These are phyloP conservation scores for Mamestra brassicae DNA, from an alignment of 2,888 invertebrate genomes.

Conservation along the genomic window DNA sequence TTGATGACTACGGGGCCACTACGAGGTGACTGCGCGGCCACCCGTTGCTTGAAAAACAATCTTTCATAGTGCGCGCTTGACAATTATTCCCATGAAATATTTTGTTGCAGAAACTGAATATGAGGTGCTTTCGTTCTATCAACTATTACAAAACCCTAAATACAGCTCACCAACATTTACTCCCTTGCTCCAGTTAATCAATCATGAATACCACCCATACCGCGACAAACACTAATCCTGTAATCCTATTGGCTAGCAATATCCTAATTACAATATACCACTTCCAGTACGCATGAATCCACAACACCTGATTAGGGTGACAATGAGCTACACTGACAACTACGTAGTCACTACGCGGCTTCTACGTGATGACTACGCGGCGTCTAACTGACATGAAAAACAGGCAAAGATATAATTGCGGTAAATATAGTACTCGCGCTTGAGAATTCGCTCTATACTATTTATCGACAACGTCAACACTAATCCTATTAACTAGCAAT, in stretches of 20 bases:
- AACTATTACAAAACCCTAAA: background rate
- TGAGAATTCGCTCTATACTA: background rate
- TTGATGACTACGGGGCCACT: no score
- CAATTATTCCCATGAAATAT: no score
- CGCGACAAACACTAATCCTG: conserved; percentile 21
- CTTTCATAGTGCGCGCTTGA: no score
- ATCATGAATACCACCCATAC: conserved; percentile 41
- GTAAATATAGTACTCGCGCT: no score
- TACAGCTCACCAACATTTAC: background rate
- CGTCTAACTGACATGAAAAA: no score
- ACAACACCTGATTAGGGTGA: conserved; percentile 71
- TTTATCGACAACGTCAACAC: background rate
- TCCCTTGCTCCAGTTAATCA: conserved; percentile 22
- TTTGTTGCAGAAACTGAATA: no score
- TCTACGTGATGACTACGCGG: no score
- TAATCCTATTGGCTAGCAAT: conserved; percentile 44
- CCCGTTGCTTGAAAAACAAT: no score
- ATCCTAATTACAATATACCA: conserved; percentile 47
- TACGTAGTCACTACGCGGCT: no score
- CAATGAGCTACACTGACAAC: conserved; percentile 54
- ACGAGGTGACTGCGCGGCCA: no score
- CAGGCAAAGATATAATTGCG: no score
- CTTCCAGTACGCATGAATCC: conserved; percentile 58
- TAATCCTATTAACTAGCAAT: conserved; percentile 44
- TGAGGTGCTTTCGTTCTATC: background rate